These are phyloP conservation scores for Nephila pilipes DNA, from an alignment of 1,140 invertebrate species.

Conservation along the genomic window DNA sequence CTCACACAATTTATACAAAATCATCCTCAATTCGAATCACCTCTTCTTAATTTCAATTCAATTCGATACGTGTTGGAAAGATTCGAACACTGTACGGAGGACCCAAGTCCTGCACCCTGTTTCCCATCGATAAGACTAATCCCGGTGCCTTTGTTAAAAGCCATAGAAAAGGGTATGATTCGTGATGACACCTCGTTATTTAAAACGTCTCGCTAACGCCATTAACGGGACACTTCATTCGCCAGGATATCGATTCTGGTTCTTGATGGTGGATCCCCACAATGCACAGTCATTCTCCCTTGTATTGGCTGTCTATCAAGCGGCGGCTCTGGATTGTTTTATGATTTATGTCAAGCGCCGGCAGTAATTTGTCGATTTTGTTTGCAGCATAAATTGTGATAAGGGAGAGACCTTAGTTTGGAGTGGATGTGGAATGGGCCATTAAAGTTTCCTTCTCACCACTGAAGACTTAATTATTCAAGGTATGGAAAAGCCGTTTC, in stretches of 20 bases:
- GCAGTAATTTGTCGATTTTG: slow-evolving; percentile 14
- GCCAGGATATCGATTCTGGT: not conserved
- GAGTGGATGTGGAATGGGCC: not conserved
- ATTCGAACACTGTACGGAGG: not conserved
- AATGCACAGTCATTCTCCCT: not conserved
- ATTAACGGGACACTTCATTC: slow-evolving; percentile 7
- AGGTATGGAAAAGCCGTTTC: not conserved
- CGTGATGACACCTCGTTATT: slow-evolving; percentile 40
- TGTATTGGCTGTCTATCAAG: not conserved
- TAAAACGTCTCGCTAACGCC: slow-evolving; percentile 11
- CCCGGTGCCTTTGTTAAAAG: not conserved
- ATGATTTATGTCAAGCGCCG: not conserved
- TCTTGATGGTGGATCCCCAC: not conserved
- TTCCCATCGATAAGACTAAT: not conserved
- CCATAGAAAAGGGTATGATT: not conserved
- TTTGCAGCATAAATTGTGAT: not conserved
- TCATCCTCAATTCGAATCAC: no score
- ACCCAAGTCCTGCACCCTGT: not conserved
- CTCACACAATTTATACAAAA: no score
- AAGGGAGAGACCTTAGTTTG: not conserved
- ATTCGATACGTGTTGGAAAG: not conserved
- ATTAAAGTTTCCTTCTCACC: not conserved
- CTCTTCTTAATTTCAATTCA: not conserved
- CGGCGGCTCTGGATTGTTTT: not conserved
- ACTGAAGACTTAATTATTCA: not conserved